Percentiles rank a stretch among this genome's conserved stretches.
Evolutionary conservation across 1,140 invertebrate genomes (phyloP).

Genomic region (Drosophila pseudoananassae): DNA sequence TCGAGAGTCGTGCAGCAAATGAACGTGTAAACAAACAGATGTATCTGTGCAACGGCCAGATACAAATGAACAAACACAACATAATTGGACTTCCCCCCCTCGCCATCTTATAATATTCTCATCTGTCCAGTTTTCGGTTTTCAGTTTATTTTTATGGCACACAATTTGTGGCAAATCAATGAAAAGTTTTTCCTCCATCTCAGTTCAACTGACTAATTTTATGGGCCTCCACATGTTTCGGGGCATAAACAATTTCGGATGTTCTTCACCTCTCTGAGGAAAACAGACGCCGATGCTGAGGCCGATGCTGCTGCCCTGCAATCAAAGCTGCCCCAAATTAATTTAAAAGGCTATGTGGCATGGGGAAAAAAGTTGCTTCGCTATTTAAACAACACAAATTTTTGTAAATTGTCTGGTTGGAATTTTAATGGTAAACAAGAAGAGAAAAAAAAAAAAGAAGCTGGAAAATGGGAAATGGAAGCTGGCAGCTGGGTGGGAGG

Average conservation of each 20-base stretch:
- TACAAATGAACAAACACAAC: slow-evolving; percentile 67
- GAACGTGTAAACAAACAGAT: slow-evolving; percentile 57
- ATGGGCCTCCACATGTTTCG: slow-evolving; percentile 61
- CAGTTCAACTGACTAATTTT: slow-evolving; percentile 43
- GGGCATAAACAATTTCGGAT: slow-evolving; percentile 65
- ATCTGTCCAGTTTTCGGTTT: slow-evolving; percentile 31
- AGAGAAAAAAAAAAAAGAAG: slow-evolving; percentile 20
- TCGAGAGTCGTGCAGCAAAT: slow-evolving; percentile 14
- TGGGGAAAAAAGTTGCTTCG: slow-evolving; percentile 49
- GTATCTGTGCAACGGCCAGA: slow-evolving; percentile 49
- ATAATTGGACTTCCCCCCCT: slow-evolving; percentile 32
- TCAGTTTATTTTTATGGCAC: slow-evolving; percentile 73
- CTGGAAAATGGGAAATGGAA: background rate
- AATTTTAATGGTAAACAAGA: slow-evolving; percentile 74
- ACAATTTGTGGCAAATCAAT: slow-evolving; percentile 82
- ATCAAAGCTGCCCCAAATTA: slow-evolving; percentile 79
- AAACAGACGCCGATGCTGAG: slow-evolving; percentile 38
- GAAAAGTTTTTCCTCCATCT: slow-evolving; percentile 30
- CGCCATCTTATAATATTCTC: background rate
- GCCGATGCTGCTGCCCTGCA: too few species aligned
- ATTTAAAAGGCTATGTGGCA: slow-evolving; percentile 64
- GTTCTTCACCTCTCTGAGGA: slow-evolving; percentile 35
- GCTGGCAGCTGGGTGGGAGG: slow-evolving; percentile 12
- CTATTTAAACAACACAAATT: slow-evolving; percentile 81
- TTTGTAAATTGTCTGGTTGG: slow-evolving; percentile 77